A percentile compares a stretch with the other conserved stretches of the same genome.
Conservation (phyloP, 2,113 vertebrate species). For the Nannobrachium achirus region DNA sequence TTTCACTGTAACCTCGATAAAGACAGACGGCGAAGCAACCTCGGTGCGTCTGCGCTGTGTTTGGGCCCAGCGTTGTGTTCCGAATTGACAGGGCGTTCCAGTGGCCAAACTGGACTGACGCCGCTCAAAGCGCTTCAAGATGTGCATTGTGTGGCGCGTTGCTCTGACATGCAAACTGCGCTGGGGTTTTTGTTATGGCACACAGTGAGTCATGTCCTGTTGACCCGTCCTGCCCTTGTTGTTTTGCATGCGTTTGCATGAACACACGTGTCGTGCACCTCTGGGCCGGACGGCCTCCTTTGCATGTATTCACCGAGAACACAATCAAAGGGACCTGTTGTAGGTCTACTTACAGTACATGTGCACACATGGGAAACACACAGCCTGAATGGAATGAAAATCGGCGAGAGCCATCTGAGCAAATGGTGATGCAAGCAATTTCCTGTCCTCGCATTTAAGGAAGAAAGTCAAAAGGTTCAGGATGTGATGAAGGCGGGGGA, state of each 20-base stretch:
- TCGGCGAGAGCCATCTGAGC: background rate
- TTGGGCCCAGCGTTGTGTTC: constrained; percentile 30
- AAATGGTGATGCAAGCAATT: constrained; percentile 21
- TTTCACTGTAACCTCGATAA: constrained; percentile 49
- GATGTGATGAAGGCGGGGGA: constrained; percentile 38
- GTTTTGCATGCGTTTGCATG: constrained; percentile 31
- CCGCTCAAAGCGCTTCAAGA: constrained; percentile 49
- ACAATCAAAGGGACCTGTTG: background rate
- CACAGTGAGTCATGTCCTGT: constrained; percentile 45
- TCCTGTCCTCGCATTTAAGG: constrained; percentile 47
- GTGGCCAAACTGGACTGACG: constrained; percentile 35
- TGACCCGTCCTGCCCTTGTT: constrained; percentile 23
- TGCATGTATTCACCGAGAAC: constrained; percentile 29
- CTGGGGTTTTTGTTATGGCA: constrained; percentile 31
- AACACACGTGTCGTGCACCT: constrained; percentile 13
- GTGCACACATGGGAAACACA: constrained; percentile 1
- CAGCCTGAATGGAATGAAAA: background rate
- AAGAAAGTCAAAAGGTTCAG: constrained; percentile 45
- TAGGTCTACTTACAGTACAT: background rate
- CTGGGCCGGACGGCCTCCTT: constrained; percentile 13
- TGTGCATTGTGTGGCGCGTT: constrained; percentile 21
- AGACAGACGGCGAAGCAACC: constrained; percentile 37
- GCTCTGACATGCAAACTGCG: constrained; percentile 29
- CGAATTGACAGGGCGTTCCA: constrained; percentile 26
- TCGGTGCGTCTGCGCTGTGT: constrained; percentile 44